Evolutionary conservation across 2,113 vertebrate species (phyloP).

Genomic region (Eptesicus fuscus): DNA sequence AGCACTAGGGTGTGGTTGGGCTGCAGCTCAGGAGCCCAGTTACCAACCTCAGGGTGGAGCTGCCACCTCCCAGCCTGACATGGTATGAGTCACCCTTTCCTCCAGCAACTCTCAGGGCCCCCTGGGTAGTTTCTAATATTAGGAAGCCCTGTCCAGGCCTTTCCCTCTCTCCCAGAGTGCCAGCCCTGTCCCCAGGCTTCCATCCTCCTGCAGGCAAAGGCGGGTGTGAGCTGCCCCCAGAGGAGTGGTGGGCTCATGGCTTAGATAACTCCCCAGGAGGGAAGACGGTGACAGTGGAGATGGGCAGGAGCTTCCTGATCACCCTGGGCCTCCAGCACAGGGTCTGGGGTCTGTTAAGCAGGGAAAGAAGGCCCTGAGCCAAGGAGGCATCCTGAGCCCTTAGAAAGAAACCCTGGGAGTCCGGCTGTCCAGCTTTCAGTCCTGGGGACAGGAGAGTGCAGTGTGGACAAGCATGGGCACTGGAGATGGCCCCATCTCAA

Average conservation of each 20-base stretch:
- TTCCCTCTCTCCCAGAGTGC: neutral
- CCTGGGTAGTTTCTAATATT: neutral
- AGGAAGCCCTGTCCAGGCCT: neutral
- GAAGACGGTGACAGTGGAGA: neutral
- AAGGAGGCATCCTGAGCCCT: neutral
- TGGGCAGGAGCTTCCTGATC: no score
- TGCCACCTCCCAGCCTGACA: neutral
- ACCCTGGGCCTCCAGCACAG: neutral
- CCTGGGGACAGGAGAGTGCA: neutral
- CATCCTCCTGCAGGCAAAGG: neutral
- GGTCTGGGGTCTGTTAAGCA: neutral
- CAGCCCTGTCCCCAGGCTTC: neutral
- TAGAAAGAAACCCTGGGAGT: neutral
- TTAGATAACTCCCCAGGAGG: neutral
- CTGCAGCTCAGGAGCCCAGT: neutral
- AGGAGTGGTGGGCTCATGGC: neutral
- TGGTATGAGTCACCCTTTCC: constrained; percentile 34
- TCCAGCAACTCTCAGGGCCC: neutral
- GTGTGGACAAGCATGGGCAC: neutral
- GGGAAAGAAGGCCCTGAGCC: neutral
- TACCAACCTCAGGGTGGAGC: neutral
- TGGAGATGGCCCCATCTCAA: neutral
- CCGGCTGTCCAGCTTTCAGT: no score
- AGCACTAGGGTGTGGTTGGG: neutral
- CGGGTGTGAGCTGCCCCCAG: neutral